Base-by-base conservation (phyloP, 1,140 invertebrate species). In the Drosophila baimaii region DNA sequence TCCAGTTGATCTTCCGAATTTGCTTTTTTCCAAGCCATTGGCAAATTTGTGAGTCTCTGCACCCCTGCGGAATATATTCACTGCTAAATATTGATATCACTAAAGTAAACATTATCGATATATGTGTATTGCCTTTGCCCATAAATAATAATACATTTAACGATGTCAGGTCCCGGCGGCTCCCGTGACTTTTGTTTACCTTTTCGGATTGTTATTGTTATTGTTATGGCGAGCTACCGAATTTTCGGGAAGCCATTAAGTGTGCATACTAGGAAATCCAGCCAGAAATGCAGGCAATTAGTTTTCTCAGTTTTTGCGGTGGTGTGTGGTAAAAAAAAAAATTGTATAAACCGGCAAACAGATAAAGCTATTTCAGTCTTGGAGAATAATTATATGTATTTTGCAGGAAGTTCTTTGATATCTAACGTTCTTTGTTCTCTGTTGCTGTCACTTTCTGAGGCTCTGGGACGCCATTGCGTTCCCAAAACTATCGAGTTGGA, bases 131-230 rank as follows among this genome's bases (percentile, higher is more conserved):
- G 44, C 7, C n/a, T n/a, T n/a, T 21, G 65, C 52, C 47, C 77
- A 80, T 84, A 84, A 84, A 84, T 84, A 74, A 84, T 61, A 85
- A 59, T 81, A 72, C 81, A 84, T 80, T 83, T 47, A 69, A 70
- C 65, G 61, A 66, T 66, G 25, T 29, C 31, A 29, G 64, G 33
- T 23, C 35, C 27, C 19, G 25, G 21, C n/a, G 21, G 29, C 10
- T n/a, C 13, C 33, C 39, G 51, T 31, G 33, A 47, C 63, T 69
- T 23, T 17, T 72, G 21, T 49, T 71, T 72, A 47, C 43, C 66
- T 33, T 29, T 25, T 5, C 51, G 37, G 43, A 69, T 64, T 61
- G 49, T 55, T 55, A 70, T 70, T 70, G 66, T 27, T 59, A 62
- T 62, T 29, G 41, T 29, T 35, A 31, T 49, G 47, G 47, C 47